Percentiles rank a stretch among this genome's conserved stretches.
Evolutionary conservation across 2,113 vertebrate genomes (phyloP).

Genomic region (Rhegmatorhina hoffmannsi): DNA sequence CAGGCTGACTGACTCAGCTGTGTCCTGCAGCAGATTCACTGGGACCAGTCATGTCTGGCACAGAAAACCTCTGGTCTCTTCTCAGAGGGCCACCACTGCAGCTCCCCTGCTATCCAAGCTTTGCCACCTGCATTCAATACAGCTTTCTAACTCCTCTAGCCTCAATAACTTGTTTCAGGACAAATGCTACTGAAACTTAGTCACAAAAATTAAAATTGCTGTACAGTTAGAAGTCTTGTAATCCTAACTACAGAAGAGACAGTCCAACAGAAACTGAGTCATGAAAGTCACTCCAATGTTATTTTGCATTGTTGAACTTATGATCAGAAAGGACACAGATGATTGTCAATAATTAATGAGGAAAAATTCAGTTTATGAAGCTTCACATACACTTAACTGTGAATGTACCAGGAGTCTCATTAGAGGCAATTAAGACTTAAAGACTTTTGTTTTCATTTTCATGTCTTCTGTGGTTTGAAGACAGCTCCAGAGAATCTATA

Average conservation of each 20-base stretch:
- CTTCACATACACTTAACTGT: not conserved
- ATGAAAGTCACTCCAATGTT: not conserved
- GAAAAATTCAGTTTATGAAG: not conserved
- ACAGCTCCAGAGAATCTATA: not conserved
- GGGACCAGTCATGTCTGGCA: not conserved
- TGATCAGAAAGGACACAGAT: not conserved
- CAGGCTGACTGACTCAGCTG: not conserved
- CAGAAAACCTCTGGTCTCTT: fast-evolving
- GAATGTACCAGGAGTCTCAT: not conserved
- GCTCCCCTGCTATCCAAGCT: not conserved
- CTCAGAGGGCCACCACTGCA: not conserved
- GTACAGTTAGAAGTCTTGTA: not conserved
- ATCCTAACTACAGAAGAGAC: not conserved
- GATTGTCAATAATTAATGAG: not conserved
- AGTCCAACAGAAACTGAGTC: not conserved
- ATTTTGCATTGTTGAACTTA: not conserved
- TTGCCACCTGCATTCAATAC: not conserved
- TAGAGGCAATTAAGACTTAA: not conserved
- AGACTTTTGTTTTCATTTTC: not conserved
- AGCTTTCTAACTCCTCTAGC: not conserved
- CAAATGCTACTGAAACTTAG: not conserved
- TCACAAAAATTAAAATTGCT: not conserved
- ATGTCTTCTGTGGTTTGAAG: not conserved
- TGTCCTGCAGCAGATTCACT: not conserved
- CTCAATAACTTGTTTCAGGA: not conserved